Evolutionary conservation across 2,888 invertebrate species (phyloP).

Genomic region (Drosophila meridionalis): DNA sequence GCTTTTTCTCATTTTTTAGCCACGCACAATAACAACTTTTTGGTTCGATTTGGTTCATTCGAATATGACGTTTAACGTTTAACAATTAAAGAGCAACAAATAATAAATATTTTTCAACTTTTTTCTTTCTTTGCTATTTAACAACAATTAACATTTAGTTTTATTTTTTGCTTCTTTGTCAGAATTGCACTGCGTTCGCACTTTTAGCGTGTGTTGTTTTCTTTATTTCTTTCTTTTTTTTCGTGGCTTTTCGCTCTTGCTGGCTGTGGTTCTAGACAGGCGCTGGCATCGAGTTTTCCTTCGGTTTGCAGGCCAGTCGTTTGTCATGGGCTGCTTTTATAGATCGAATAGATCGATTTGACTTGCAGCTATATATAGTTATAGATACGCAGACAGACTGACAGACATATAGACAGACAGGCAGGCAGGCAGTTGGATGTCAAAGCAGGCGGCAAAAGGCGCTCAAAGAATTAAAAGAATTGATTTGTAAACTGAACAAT

Average conservation of each 20-base stretch:
- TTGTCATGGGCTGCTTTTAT: constrained; percentile 52
- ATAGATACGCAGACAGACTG: constrained; percentile 15
- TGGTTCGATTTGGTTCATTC: constrained; percentile 22
- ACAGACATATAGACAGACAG: background rate
- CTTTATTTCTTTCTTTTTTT: background rate
- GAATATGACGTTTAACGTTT: constrained; percentile 55
- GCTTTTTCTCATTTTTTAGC: constrained; percentile 58
- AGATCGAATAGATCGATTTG: constrained; percentile 33
- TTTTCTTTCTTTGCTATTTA: constrained; percentile 25
- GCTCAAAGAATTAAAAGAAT: constrained; percentile 23
- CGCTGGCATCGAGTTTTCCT: constrained; percentile 61
- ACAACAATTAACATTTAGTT: constrained; percentile 62
- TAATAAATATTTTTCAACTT: constrained; percentile 33
- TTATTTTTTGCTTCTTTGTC: constrained; percentile 17
- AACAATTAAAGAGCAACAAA: constrained; percentile 62
- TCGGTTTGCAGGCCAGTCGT: constrained; percentile 43
- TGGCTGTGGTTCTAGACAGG: constrained; percentile 30
- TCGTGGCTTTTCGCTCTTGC: constrained; percentile 5
- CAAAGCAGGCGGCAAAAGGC: constrained; percentile 18
- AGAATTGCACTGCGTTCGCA: constrained; percentile 46
- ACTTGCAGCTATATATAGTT: constrained; percentile 56
- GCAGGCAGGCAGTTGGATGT: constrained; percentile 13
- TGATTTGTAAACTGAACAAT: constrained; percentile 10
- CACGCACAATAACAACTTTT: constrained; percentile 62
- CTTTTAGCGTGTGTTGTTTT: constrained; percentile 40